Base-by-base conservation (phyloP, 92 coral and sea anemone species). In the Zoanthus sociatus region DNA sequence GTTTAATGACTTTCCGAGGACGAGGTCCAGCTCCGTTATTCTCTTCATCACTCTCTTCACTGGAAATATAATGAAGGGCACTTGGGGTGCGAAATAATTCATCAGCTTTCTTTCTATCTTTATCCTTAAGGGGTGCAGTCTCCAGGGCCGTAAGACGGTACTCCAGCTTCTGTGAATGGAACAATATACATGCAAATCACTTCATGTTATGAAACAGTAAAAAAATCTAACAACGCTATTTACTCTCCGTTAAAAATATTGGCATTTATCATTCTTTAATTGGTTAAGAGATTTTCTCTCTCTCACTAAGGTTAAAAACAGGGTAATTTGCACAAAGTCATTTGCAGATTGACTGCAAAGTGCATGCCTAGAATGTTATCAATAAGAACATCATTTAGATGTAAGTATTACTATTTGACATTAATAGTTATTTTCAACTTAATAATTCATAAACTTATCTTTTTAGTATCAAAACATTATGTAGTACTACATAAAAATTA, bases 1-100 rank as follows among this genome's bases (percentile, higher is more conserved):
- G 66, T 67, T 85, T 87, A 7, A 42, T 55, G 17, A 83, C 83
- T 46, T 87, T 91, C 56, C 88, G 69, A 77, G 91, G 91, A 30
- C 73, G 88, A 3, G 91, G 90, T 14, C 93, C 93, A 14, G 76
- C 14, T 71, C 76, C 48, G 30, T 30, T 71, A 5, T 6, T n/a
- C 26, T 64, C 71, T 15, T n/a, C 71, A 64, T 64, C 71, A 64
- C 71, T 64, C 18, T 64, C 71, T 21, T 64, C 77, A 37, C 8
- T 44, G 54, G 26, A 15, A 72, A 72, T 72, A 4, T 44, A 42
- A 1, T 37, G 45, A 33, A 90, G 0, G 61, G 78, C 68, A 58
- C 89, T 30, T 30, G 75, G 75, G 46, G 0, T 70, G 15, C 9
- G 46, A 30, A 33, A 30, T 30, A 70, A 14, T 30, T 47, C 79